A percentile compares a stretch with the other conserved stretches of the same genome.
Conservation (phyloP, 2,888 invertebrate species). For the Phytoseiulus persimilis region DNA sequence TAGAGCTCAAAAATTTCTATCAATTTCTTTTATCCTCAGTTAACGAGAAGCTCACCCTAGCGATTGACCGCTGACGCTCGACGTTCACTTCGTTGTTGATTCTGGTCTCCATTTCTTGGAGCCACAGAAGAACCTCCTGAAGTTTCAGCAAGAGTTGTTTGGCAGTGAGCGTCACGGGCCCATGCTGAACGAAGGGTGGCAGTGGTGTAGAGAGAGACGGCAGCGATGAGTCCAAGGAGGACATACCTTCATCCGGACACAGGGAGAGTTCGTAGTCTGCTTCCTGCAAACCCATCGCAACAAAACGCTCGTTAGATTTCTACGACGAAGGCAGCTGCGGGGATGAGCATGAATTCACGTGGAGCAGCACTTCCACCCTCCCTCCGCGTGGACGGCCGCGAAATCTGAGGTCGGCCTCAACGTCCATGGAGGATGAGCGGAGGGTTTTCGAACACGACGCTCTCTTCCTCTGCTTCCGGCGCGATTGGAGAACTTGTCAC, state of each 20-base stretch:
- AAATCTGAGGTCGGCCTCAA: too few species aligned
- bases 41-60: background rate
- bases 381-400: too few species aligned
- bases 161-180: slow-evolving; percentile 8
- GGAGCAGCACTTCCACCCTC: too few species aligned
- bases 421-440: too few species aligned
- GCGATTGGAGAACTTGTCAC: background rate
- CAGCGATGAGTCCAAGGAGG: slow-evolving; percentile 20
- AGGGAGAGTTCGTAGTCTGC: slow-evolving; percentile 27
- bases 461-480: too few species aligned
- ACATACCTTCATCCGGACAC: slow-evolving; percentile 34
- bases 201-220: slow-evolving; percentile 29
- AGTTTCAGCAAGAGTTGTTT: background rate
- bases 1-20: too few species aligned
- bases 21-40: background rate
- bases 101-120: slow-evolving; percentile 30
- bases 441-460: too few species aligned
- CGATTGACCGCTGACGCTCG: background rate
- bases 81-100: background rate
- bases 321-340: too few species aligned
- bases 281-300: background rate
- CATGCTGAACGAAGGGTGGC: slow-evolving; percentile 11
- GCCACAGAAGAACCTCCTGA: slow-evolving; percentile 6
- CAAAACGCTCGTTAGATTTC: background rate
- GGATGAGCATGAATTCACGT: too few species aligned